These are phyloP conservation scores for Meriones psammophilus DNA, from an alignment of 2,797 vertebrate genomes.

Conservation along the genomic window DNA sequence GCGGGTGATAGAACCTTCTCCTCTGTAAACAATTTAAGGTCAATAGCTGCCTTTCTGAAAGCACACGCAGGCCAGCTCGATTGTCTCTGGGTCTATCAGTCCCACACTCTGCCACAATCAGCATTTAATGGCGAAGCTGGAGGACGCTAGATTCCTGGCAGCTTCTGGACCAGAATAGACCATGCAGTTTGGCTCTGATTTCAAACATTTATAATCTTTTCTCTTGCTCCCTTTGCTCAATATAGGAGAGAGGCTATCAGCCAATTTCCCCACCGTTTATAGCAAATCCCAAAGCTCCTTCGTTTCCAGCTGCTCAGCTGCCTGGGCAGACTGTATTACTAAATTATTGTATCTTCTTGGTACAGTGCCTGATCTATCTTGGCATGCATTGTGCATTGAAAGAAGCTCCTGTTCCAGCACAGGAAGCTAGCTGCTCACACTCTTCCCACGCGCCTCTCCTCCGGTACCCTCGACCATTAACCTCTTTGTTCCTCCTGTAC, in stretches of 20 bases:
- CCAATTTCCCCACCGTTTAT: conserved; percentile 80
- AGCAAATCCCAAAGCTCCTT: conserved; percentile 80
- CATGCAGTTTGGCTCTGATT: conserved; percentile 73
- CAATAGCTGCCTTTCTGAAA: conserved; percentile 65
- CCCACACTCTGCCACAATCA: background rate
- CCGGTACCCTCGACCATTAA: conserved; percentile 71
- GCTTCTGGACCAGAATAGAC: conserved; percentile 53
- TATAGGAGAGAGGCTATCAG: conserved; percentile 75
- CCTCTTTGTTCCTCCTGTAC: conserved; percentile 79
- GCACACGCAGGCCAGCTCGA: conserved; percentile 35
- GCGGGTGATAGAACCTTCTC: background rate
- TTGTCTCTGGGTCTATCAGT: conserved; percentile 38
- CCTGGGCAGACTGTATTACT: conserved; percentile 83
- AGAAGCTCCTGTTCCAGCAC: conserved; percentile 81
- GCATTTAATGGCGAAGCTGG: conserved; percentile 51
- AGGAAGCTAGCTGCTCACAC: conserved; percentile 78
- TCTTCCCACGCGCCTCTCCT: conserved; percentile 77
- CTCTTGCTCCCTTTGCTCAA: conserved; percentile 76
- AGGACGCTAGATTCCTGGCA: conserved; percentile 66
- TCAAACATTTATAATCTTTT: conserved; percentile 79
- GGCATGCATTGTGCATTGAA: conserved; percentile 76
- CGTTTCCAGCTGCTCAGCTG: conserved; percentile 82
- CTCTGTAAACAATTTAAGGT: conserved; percentile 49
- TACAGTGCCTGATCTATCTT: conserved; percentile 79
- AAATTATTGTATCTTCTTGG: conserved; percentile 84